Conservation (phyloP, 1,140 invertebrate species). For the Orius insidiosus region DNA sequence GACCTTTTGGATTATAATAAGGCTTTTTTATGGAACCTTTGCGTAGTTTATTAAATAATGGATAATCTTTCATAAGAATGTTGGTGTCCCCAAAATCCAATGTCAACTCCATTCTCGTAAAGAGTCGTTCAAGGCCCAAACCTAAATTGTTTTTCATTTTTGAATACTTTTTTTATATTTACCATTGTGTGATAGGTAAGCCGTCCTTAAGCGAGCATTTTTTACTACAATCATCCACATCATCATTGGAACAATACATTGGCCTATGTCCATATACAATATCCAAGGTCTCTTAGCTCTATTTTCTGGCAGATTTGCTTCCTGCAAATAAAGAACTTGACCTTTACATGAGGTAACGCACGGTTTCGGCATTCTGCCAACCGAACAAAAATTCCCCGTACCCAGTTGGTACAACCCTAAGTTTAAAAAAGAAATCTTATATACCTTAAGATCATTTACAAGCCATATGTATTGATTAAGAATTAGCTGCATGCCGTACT, state of each 20-base stretch:
- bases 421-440: no score
- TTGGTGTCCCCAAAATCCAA: constrained; percentile 88
- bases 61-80: constrained; percentile 75
- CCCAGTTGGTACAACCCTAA: no score
- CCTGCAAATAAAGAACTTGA: no score
- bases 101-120: constrained; percentile 73
- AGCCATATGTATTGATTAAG: constrained; percentile 84
- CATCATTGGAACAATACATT: constrained; percentile 85
- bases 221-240: constrained; percentile 69
- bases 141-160: constrained; percentile 10
- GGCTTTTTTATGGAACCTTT: constrained; percentile 36
- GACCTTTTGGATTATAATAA: constrained; percentile 72
- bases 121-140: constrained; percentile 70
- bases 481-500: constrained; percentile 71
- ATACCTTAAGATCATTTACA: constrained; percentile 49
- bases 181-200: constrained; percentile 23
- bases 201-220: constrained; percentile 55
- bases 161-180: background rate
- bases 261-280: constrained; percentile 84
- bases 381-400: no score
- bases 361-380: no score
- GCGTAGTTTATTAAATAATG: background rate
- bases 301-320: constrained; percentile 32
- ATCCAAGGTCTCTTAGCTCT: constrained; percentile 73
- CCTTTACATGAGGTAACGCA: no score